Evolutionary conservation across 2,888 invertebrate genomes (phyloP).

Genomic region (Acronicta alni): DNA sequence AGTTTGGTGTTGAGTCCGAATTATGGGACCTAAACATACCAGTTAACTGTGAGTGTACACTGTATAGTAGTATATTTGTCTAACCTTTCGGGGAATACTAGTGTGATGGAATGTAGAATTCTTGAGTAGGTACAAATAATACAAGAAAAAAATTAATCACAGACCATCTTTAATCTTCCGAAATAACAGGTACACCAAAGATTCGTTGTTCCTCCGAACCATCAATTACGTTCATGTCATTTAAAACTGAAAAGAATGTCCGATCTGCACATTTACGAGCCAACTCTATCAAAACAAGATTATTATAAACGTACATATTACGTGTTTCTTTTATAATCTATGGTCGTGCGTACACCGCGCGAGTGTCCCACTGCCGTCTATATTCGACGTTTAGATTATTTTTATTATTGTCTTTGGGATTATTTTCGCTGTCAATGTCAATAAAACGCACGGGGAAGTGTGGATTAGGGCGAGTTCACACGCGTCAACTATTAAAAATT

Average conservation of each 20-base stretch:
- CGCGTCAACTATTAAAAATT: neutral
- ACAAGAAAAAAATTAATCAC: too few relatives aligned
- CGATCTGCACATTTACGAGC: constrained; percentile 43
- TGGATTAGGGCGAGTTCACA: constrained; percentile 39
- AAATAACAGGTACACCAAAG: constrained; percentile 7
- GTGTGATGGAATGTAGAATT: too few relatives aligned
- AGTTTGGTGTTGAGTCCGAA: too few relatives aligned
- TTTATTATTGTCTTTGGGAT: constrained; percentile 66
- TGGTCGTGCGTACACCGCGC: constrained; percentile 52
- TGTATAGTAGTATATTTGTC: too few relatives aligned
- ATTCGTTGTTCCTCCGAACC: constrained; percentile 5
- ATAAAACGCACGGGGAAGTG: constrained; percentile 57
- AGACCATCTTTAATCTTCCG: neutral
- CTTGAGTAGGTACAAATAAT: too few relatives aligned
- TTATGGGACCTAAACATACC: too few relatives aligned
- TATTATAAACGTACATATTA: constrained; percentile 54
- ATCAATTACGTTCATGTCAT: constrained; percentile 36
- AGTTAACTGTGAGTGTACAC: too few relatives aligned
- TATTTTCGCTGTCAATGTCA: constrained; percentile 72
- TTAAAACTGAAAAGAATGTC: constrained; percentile 41
- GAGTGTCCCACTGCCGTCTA: constrained; percentile 47
- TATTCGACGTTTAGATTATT: constrained; percentile 61
- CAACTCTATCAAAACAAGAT: constrained; percentile 50
- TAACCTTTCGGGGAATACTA: too few relatives aligned
- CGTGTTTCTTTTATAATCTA: constrained; percentile 52